Base-by-base conservation (phyloP, 2,797 vertebrate species). In the Masticophis lateralis region DNA sequence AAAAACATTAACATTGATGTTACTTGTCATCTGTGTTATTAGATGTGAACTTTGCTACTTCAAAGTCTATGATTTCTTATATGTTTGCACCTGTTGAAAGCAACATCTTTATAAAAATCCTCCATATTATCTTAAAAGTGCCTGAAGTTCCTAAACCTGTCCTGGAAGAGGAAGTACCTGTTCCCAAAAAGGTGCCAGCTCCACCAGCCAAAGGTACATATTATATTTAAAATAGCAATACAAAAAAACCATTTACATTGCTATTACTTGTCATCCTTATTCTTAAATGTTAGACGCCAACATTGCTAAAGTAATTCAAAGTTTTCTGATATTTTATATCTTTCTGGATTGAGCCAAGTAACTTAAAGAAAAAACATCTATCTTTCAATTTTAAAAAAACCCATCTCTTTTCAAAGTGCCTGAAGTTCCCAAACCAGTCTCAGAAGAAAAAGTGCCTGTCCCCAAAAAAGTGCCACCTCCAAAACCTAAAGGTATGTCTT, bases 81-180 rank as follows among this genome's bases (percentile, higher is more conserved):
- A 87, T 96, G 87, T 94, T 87, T 93, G 12, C 4, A 11, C 74
- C 20, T 91, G 22, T 20, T 92, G 28, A 69, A 55, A 92, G 91
- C 57, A 95, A 59, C 61, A 69, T 63, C 28, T 53, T 13, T 96
- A 16, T 16, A 89, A 92, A 94, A 95, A 93, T 92, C 88, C 9
- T 83, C 43, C 95, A 79, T 79, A 79, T 59, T 97, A 94, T 97
- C 63, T 98, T 97, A 94, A 98, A 98, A 83, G 74, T 83, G 74
- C 74, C 74, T 83, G 32, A 91, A 90, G 53, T 7, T 79, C 18
- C 89, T 83, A 22, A 43, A 47, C 74, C 74, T 83, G 20, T 47
- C 74, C 74, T 37, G 37, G 37, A 83, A 83, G 74, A 83, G 20
- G 74, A 83, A 83, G 37, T 83, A 20, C 37, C 74, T 83, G 20